phyloP scores from a whole-genome alignment of 2,113 vertebrate genomes.

The Spermophilus dauricus region DNA sequence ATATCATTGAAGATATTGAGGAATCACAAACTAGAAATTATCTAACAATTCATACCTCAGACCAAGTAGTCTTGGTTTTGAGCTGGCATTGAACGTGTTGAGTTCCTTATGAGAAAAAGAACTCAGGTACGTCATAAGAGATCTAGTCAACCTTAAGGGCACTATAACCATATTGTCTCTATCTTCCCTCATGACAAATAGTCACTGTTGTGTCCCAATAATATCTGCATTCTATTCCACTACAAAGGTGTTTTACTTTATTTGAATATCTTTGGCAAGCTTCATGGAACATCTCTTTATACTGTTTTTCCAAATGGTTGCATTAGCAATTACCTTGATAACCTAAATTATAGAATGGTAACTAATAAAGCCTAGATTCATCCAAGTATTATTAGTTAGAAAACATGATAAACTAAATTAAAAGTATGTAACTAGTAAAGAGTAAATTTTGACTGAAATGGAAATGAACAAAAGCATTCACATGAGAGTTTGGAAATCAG shows the following conservation, averaged over 20 bases:
- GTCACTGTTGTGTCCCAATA: neutral
- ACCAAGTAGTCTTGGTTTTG: neutral
- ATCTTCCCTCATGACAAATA: neutral
- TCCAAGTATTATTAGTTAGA: neutral
- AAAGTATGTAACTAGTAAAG: neutral
- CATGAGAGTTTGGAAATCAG: neutral
- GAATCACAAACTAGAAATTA: neutral
- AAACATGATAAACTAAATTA: neutral
- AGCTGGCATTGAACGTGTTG: neutral
- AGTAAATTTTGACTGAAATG: neutral
- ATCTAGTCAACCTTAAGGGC: neutral
- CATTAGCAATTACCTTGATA: neutral
- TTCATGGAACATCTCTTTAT: neutral
- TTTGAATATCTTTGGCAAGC: neutral
- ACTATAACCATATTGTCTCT: neutral
- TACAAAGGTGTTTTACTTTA: neutral
- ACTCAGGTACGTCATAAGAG: neutral
- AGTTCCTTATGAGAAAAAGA: neutral
- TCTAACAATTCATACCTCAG: neutral
- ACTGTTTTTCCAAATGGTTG: neutral
- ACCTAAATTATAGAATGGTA: neutral
- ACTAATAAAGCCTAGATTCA: neutral
- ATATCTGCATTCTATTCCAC: neutral
- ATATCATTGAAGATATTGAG: neutral
- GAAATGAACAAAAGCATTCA: constrained; percentile 3